phyloP scores from a whole-genome alignment of 2,888 invertebrate species.

The Xanthorhoe designata region DNA sequence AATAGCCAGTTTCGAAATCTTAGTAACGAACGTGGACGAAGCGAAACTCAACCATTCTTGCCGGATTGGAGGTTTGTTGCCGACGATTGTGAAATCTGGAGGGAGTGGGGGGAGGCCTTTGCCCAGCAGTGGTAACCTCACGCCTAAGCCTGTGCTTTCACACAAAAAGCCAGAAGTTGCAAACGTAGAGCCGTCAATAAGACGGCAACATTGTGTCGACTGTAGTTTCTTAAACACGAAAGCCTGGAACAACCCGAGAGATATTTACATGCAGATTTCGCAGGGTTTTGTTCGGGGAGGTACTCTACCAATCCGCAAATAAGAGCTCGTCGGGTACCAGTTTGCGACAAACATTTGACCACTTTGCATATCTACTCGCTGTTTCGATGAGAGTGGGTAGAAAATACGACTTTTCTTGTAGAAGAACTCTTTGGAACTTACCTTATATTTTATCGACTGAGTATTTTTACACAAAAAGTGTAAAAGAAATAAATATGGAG shows the following conservation, averaged over 20 bases:
- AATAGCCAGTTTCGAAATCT: too few relatives aligned
- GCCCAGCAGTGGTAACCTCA: too few relatives aligned
- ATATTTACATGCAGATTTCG: constrained; percentile 66
- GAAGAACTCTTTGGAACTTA: constrained; percentile 1
- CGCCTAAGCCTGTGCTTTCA: too few relatives aligned
- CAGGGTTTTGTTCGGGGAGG: constrained; percentile 42
- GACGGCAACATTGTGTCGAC: background rate
- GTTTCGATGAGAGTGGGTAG: constrained; percentile 16
- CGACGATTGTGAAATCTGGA: too few relatives aligned
- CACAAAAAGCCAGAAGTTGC: background rate
- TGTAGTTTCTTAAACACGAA: background rate
- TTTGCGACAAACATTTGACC: constrained; percentile 49
- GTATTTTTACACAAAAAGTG: too few relatives aligned
- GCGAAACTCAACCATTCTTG: too few relatives aligned
- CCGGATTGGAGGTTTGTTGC: too few relatives aligned
- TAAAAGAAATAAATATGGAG: too few relatives aligned
- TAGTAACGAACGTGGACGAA: too few relatives aligned
- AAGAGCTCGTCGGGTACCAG: constrained; percentile 44
- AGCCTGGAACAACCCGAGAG: constrained; percentile 54
- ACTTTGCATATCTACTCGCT: constrained; percentile 25
- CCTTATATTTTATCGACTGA: background rate
- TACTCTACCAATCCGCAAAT: constrained; percentile 37
- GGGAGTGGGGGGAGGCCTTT: too few relatives aligned
- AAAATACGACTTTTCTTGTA: background rate
- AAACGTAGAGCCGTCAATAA: background rate